phyloP scores from a whole-genome alignment of 2,888 invertebrate species.

The Peribatodes rhomboidaria region DNA sequence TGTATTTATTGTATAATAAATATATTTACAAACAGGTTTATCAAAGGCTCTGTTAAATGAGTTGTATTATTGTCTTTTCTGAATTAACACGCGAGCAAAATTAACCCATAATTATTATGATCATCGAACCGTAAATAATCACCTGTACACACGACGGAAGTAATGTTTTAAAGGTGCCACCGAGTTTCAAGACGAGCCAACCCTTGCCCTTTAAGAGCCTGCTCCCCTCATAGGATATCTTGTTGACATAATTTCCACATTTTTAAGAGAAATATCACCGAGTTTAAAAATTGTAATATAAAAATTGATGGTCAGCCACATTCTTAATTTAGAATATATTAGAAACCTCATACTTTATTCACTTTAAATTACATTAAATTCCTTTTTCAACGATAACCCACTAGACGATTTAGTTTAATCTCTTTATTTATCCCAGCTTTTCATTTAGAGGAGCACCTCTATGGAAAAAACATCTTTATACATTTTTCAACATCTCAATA shows the following conservation, averaged over 20 bases:
- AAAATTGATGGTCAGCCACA: no score
- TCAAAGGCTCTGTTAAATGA: conserved; percentile 24
- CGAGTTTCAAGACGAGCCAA: conserved; percentile 63
- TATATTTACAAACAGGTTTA: conserved; percentile 8
- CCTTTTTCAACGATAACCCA: no score
- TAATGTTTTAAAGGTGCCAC: conserved; percentile 69
- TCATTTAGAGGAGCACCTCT: no score
- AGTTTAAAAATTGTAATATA: no score
- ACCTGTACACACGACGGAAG: conserved; percentile 68
- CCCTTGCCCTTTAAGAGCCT: conserved; percentile 54
- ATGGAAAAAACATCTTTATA: no score
- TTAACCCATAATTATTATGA: conserved; percentile 60
- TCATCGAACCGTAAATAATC: conserved; percentile 72
- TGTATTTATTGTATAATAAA: no score
- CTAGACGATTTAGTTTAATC: no score
- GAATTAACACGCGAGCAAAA: conserved; percentile 24
- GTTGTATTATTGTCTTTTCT: conserved; percentile 27
- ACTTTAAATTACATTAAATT: no score
- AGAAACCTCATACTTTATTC: no score
- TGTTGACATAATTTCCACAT: neutral
- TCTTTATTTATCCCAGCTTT: no score
- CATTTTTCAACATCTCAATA: no score
- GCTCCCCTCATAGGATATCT: conserved; percentile 38
- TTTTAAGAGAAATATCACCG: neutral
- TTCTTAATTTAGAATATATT: no score